Conservation (phyloP, 1,140 invertebrate species). For the Brachionus sp. region DNA sequence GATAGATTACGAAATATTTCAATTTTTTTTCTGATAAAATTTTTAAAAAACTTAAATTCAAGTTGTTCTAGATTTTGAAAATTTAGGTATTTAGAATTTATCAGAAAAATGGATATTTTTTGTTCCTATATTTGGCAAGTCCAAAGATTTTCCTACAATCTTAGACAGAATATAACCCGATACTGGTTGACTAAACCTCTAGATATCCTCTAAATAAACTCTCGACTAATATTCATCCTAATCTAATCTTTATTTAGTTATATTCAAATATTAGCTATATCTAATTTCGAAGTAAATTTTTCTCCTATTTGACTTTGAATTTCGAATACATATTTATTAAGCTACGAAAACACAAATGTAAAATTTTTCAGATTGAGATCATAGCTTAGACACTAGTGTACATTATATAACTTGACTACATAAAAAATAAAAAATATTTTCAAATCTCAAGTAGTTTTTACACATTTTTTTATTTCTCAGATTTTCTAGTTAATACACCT, state of each 20-base stretch:
- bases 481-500: constrained; percentile 26
- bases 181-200: background rate
- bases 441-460: constrained; percentile 18
- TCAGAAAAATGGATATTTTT: too few relatives aligned
- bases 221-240: background rate
- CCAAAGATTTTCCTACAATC: too few relatives aligned
- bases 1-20: too few relatives aligned
- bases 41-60: too few relatives aligned
- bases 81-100: too few relatives aligned
- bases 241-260: background rate
- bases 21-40: too few relatives aligned
- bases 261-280: background rate
- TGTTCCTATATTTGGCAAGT: background rate
- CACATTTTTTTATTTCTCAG: background rate
- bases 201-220: background rate
- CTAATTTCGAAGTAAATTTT: background rate
- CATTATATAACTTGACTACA: constrained; percentile 33
- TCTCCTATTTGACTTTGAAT: constrained; percentile 1
- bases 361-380: background rate
- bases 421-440: constrained; percentile 27
- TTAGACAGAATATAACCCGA: background rate
- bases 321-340: constrained; percentile 3
- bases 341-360: background rate
- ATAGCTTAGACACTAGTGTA: background rate
- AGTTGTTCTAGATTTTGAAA: too few relatives aligned